Base-by-base conservation (phyloP, 2,888 invertebrate genomes). In the Steinernema scapterisci region DNA sequence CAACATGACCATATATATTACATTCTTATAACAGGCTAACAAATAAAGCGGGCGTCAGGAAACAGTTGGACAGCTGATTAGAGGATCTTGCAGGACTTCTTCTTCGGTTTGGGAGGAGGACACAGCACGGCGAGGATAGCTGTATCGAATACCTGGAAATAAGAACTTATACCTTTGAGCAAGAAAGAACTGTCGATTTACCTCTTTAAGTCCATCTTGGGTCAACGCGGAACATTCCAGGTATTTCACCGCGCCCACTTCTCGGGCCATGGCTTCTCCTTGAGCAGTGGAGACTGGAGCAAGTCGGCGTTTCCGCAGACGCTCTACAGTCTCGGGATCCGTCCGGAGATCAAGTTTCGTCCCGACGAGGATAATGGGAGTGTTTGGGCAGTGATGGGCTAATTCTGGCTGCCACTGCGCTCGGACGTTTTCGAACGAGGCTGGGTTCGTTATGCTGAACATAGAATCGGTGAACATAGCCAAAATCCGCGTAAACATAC, bases 391-490 rank as follows among this genome's bases (percentile, higher is more conserved):
- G 89, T 99, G 97, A 90, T 99, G 97, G 89, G 95, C 92, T 73
- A 99, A 97, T 90, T 99, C 97, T 6, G 97, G 97, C 90, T 97
- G 96, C 97, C 97, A 97, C 95, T 97, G 88, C n/a, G n/a, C n/a
- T n/a, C n/a, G n/a, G n/a, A n/a, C n/a, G n/a, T n/a, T n/a, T n/a
- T n/a, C n/a, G n/a, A n/a, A n/a, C n/a, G n/a, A n/a, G n/a, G n/a
- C n/a, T n/a, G n/a, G n/a, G n/a, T n/a, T n/a, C n/a, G n/a, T n/a
- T n/a, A n/a, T n/a, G n/a, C n/a, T n/a, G n/a, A n/a, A n/a, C n/a
- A n/a, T n/a, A n/a, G n/a, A n/a, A n/a, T n/a, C n/a, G n/a, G n/a
- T n/a, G n/a, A n/a, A n/a, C n/a, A n/a, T n/a, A n/a, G n/a, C n/a
- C n/a, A n/a, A n/a, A n/a, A n/a, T n/a, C n/a, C n/a, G n/a, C n/a